A percentile compares a stretch with the other conserved stretches of the same genome.
Conservation (phyloP, 2,113 vertebrate species). For the Fukomys damarensis region DNA sequence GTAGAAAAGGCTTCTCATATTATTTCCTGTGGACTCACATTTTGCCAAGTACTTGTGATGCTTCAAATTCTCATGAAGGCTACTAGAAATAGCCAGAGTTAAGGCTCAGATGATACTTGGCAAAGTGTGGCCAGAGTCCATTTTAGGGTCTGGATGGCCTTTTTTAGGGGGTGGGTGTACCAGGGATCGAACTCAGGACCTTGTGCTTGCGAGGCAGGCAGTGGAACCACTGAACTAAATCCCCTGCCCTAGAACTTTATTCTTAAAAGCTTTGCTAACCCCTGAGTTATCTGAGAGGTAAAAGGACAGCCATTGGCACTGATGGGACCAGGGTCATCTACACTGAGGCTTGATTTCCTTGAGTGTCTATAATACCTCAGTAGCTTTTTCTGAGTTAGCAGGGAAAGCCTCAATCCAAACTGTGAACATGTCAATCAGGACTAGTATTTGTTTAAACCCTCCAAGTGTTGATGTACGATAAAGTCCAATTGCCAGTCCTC, state of each 20-base stretch:
- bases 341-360: not conserved
- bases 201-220: too few relatives aligned
- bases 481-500: not conserved
- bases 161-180: too few relatives aligned
- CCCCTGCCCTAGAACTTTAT: not conserved
- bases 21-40: not conserved
- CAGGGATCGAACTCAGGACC: too few relatives aligned
- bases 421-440: not conserved
- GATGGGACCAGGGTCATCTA: not conserved
- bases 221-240: too few relatives aligned
- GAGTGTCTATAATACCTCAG: not conserved
- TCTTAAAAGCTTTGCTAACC: not conserved
- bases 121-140: not conserved
- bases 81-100: not conserved
- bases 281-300: not conserved
- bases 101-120: not conserved
- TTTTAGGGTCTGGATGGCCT: not conserved
- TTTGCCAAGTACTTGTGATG: not conserved
- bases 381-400: not conserved
- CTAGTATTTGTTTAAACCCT: not conserved
- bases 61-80: not conserved
- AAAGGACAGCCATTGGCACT: not conserved
- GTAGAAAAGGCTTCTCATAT: not conserved
- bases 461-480: not conserved
- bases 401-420: not conserved